Conservation (phyloP, 2,797 vertebrate genomes). For the Microcaecilia unicolor region DNA sequence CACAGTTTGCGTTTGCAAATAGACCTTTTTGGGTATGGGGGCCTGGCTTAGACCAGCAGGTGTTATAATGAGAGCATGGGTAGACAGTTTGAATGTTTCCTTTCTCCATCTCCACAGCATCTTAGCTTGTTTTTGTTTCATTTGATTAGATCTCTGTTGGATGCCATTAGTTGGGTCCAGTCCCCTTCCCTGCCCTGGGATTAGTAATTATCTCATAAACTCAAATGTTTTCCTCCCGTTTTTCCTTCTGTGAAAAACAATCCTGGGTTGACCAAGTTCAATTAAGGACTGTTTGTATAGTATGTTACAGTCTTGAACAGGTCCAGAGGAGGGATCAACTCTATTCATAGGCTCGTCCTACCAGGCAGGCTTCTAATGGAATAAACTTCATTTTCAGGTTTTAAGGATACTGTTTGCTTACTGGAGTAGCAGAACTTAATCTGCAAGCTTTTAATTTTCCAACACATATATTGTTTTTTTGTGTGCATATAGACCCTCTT, state of each 20-base stretch:
- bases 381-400: slow-evolving; percentile 15
- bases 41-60: slow-evolving; percentile 50
- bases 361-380: slow-evolving; percentile 1
- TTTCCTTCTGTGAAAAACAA: slow-evolving; percentile 35
- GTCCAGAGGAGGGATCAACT: slow-evolving; percentile 24
- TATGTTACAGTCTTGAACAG: slow-evolving; percentile 25
- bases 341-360: slow-evolving; percentile 26
- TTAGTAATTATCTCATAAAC: slow-evolving; percentile 49
- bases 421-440: slow-evolving; percentile 8
- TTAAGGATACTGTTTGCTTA: slow-evolving; percentile 25
- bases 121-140: slow-evolving; percentile 12
- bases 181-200: slow-evolving; percentile 28
- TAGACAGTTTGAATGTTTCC: slow-evolving; percentile 27
- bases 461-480: background rate
- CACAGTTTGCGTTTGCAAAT: slow-evolving; percentile 34
- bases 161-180: slow-evolving; percentile 23
- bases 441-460: slow-evolving; percentile 17
- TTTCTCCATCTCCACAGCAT: slow-evolving; percentile 6
- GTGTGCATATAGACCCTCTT: too few species aligned
- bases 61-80: slow-evolving; percentile 45
- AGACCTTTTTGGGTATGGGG: slow-evolving; percentile 32
- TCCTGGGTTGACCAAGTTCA: slow-evolving; percentile 40
- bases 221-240: slow-evolving; percentile 30
- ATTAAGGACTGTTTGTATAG: slow-evolving; percentile 39
- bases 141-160: slow-evolving; percentile 32